Conservation (phyloP, 1,140 invertebrate genomes). For the Apis laboriosa region DNA sequence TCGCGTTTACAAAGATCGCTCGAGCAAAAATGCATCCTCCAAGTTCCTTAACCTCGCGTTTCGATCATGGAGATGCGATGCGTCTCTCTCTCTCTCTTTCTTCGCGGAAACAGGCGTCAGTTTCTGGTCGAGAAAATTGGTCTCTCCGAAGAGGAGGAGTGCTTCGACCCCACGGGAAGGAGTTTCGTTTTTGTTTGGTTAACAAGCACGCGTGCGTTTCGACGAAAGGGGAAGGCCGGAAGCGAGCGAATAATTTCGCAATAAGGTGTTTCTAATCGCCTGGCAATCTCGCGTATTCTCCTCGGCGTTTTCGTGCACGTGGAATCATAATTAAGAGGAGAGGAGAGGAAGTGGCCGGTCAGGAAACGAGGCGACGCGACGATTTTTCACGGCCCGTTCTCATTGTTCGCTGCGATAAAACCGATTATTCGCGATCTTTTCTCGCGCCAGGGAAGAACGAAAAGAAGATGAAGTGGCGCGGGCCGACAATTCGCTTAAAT, state of each 20-base stretch:
- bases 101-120: background rate
- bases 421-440: constrained; percentile 36
- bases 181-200: constrained; percentile 12
- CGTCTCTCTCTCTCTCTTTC: background rate
- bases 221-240: constrained; percentile 23
- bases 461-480: constrained; percentile 20
- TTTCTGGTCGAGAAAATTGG: background rate
- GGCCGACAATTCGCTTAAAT: constrained; percentile 39
- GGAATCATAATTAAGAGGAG: constrained; percentile 37
- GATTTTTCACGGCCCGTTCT: constrained; percentile 49
- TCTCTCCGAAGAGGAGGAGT: constrained; percentile 10
- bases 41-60: background rate
- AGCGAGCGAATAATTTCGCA: constrained; percentile 51
- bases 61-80: background rate
- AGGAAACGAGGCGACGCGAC: constrained; percentile 48
- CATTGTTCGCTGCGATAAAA: constrained; percentile 32
- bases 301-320: constrained; percentile 22
- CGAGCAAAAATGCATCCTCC: background rate
- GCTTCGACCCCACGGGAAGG: constrained; percentile 21
- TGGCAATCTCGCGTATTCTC: constrained; percentile 22
- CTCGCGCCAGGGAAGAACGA: background rate
- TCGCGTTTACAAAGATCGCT: no score
- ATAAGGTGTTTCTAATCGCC: constrained; percentile 53
- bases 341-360: constrained; percentile 31
- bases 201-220: constrained; percentile 16